These are phyloP conservation scores for Tigriopus japonicus DNA, from an alignment of 1,140 invertebrate species.

Conservation along the genomic window DNA sequence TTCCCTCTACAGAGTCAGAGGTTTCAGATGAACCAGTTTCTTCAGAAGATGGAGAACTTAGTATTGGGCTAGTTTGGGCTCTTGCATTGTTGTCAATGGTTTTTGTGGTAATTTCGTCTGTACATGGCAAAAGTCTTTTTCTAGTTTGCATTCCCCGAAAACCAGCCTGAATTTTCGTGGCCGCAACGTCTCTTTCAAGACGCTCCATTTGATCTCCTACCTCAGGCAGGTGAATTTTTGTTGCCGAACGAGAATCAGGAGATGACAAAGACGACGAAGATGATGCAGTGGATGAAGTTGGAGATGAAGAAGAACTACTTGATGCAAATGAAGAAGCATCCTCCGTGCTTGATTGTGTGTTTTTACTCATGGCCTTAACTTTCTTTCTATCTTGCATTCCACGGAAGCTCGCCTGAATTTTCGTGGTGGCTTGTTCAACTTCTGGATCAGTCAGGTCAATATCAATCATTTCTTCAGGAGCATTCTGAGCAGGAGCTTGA, in stretches of 20 bases:
- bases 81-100: background rate
- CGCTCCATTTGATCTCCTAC: conserved; percentile 24
- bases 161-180: conserved; percentile 45
- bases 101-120: background rate
- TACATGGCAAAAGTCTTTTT: conserved; percentile 34
- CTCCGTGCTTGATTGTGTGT: conserved; percentile 22
- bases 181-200: conserved; percentile 33
- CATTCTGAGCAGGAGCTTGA: background rate
- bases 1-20: conserved; percentile 22
- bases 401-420: conserved; percentile 41
- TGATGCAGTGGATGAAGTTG: too few relatives aligned
- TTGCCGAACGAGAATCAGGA: too few relatives aligned
- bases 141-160: conserved; percentile 40
- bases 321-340: too few relatives aligned
- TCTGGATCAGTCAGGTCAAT: conserved; percentile 28
- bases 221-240: background rate
- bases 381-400: conserved; percentile 42
- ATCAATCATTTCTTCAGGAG: background rate
- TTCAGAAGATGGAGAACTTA: background rate
- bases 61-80: background rate
- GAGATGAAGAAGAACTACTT: too few relatives aligned
- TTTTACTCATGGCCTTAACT: conserved; percentile 18
- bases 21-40: background rate
- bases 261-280: too few relatives aligned
- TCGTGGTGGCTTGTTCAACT: conserved; percentile 36